These are phyloP conservation scores for Morpho achilles DNA, from an alignment of 2,888 invertebrate species.

Conservation along the genomic window DNA sequence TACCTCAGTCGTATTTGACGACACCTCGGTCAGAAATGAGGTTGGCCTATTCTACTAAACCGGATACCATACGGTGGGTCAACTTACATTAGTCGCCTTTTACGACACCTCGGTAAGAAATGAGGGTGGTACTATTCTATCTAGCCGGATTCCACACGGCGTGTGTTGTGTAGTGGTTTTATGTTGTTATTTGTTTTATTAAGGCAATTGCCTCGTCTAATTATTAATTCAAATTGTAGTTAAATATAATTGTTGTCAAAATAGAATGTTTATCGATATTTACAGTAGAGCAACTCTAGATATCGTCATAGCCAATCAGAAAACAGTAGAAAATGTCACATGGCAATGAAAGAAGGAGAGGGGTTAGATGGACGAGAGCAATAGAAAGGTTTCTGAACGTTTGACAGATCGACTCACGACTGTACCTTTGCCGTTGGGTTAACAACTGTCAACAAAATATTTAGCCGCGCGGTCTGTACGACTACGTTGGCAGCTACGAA, in stretches of 20 bases:
- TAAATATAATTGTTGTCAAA: not conserved
- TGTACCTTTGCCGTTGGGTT: slow-evolving; percentile 11
- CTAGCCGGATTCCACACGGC: too few relatives aligned
- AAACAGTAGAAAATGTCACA: slow-evolving; percentile 19
- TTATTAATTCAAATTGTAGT: not conserved
- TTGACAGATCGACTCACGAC: slow-evolving; percentile 2
- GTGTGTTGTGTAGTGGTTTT: too few relatives aligned
- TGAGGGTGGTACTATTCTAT: too few relatives aligned
- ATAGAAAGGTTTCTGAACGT: slow-evolving; percentile 29
- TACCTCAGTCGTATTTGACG: too few relatives aligned
- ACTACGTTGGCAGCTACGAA: slow-evolving; percentile 31
- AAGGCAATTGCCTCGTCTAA: too few relatives aligned
- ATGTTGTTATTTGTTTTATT: too few relatives aligned
- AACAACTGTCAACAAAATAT: slow-evolving; percentile 36
- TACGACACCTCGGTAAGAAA: too few relatives aligned
- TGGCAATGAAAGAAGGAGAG: slow-evolving; percentile 10
- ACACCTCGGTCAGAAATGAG: too few relatives aligned
- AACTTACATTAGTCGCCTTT: too few relatives aligned
- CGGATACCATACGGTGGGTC: too few relatives aligned
- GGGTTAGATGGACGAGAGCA: slow-evolving; percentile 12
- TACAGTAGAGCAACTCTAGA: not conserved
- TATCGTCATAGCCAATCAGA: slow-evolving; percentile 14
- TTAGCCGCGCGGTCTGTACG: slow-evolving; percentile 42
- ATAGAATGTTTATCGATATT: not conserved
- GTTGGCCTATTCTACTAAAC: too few relatives aligned